Evolutionary conservation across 2,113 vertebrate species (phyloP).

Genomic region (Phylloscopus trochiloides): DNA sequence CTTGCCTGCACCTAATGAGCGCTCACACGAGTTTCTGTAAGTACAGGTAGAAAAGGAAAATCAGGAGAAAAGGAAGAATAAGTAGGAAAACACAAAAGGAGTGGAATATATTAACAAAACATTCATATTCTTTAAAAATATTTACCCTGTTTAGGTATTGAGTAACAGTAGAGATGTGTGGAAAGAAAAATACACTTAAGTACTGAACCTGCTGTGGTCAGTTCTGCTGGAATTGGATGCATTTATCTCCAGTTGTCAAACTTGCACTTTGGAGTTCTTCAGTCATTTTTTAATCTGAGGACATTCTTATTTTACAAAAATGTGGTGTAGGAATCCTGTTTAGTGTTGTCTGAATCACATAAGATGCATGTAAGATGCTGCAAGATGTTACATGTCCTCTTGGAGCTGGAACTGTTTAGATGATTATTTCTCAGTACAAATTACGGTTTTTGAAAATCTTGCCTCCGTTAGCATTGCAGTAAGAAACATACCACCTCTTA

Average conservation of each 20-base stretch:
- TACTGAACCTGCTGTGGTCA: background rate
- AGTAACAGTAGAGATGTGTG: background rate
- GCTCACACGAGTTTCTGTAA: constrained; percentile 86
- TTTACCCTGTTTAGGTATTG: background rate
- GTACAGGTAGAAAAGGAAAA: constrained; percentile 45
- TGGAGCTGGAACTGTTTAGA: background rate
- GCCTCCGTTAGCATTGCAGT: background rate
- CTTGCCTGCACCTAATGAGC: constrained; percentile 88
- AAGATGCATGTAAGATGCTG: no score
- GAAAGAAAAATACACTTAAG: background rate
- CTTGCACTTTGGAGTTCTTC: background rate
- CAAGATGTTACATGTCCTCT: background rate
- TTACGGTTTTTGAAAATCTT: background rate
- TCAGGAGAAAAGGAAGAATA: background rate
- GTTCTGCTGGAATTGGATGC: background rate
- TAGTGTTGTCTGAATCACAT: background rate
- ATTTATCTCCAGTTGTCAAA: background rate
- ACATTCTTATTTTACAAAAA: background rate
- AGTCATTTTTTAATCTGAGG: background rate
- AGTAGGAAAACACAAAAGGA: background rate
- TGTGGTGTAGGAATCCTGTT: background rate
- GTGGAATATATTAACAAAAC: background rate
- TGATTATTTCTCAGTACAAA: background rate
- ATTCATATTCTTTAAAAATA: background rate
- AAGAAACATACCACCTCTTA: background rate